These are phyloP conservation scores for Amphimedon queenslandica DNA, from an alignment of 37 sponge, comb jelly and placozoan species.

Conservation along the genomic window DNA sequence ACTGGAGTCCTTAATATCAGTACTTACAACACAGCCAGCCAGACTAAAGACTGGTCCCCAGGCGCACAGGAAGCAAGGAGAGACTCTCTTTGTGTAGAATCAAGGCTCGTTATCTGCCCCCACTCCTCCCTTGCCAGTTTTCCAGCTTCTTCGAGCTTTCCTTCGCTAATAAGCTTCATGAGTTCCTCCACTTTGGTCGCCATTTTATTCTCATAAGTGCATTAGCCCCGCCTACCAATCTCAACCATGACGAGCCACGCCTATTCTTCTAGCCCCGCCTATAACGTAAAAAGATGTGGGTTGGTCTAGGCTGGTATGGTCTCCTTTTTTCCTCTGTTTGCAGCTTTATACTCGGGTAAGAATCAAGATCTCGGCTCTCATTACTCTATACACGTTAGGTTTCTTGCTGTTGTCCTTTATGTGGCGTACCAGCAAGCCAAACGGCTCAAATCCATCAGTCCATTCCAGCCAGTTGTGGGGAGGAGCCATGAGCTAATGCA, in stretches of 20 bases:
- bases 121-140: background rate
- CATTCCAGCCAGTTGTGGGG: background rate
- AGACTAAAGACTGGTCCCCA: background rate
- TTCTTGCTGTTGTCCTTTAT: background rate
- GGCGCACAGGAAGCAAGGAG: background rate
- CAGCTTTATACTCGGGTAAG: background rate
- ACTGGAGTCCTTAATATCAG: background rate
- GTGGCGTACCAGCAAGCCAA: background rate
- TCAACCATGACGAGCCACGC: too few relatives aligned
- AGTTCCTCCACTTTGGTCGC: slow-evolving; percentile 2
- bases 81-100: background rate
- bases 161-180: background rate
- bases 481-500: background rate
- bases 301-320: background rate
- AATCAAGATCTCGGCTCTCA: background rate
- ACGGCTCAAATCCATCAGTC: background rate
- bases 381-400: background rate
- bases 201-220: background rate
- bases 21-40: slow-evolving; percentile 49
- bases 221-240: too few relatives aligned
- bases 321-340: background rate
- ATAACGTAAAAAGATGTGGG: background rate
- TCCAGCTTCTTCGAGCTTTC: background rate
- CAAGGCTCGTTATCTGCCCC: background rate
- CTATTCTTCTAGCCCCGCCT: too few relatives aligned